Conservation (phyloP, 2,888 invertebrate genomes). For the Tridacna gigas region DNA sequence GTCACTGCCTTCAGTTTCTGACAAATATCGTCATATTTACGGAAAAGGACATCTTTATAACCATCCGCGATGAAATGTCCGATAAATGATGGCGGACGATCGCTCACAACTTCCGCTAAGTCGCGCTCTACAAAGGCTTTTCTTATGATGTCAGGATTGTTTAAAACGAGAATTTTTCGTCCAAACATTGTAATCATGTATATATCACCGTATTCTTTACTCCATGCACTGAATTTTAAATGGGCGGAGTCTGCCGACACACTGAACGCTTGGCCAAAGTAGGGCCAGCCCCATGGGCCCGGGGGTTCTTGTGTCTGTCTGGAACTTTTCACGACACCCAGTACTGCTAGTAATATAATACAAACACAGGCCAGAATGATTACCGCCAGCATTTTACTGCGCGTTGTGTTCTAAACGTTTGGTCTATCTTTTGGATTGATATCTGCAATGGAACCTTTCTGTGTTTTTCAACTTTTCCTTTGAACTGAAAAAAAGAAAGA, state of each 20-base stretch:
- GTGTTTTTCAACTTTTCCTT: not conserved
- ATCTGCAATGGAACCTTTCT: not conserved
- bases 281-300: conserved; percentile 53
- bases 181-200: conserved; percentile 55
- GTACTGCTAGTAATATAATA: conserved; percentile 12
- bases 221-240: conserved; percentile 57
- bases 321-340: conserved; percentile 13
- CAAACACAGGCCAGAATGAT: conserved; percentile 33
- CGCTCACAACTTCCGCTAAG: conserved; percentile 35
- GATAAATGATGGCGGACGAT: conserved; percentile 59
- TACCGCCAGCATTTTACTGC: conserved; percentile 12
- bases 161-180: conserved; percentile 49
- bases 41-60: conserved; percentile 61
- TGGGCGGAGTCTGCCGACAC: conserved; percentile 56
- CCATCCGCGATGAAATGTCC: conserved; percentile 52
- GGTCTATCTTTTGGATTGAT: not conserved
- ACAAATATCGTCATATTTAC: conserved; percentile 58
- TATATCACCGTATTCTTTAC: conserved; percentile 57
- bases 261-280: conserved; percentile 52
- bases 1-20: conserved; percentile 52
- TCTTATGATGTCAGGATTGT: conserved; percentile 46
- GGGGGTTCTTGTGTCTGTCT: conserved; percentile 39
- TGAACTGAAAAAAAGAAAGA: not conserved
- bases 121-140: conserved; percentile 49
- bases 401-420: not conserved